A percentile compares a stretch with the other conserved stretches of the same genome.
These are phyloP conservation scores for Drosophila sechellia DNA, from an alignment of 1,140 invertebrate genomes.

Conservation along the genomic window DNA sequence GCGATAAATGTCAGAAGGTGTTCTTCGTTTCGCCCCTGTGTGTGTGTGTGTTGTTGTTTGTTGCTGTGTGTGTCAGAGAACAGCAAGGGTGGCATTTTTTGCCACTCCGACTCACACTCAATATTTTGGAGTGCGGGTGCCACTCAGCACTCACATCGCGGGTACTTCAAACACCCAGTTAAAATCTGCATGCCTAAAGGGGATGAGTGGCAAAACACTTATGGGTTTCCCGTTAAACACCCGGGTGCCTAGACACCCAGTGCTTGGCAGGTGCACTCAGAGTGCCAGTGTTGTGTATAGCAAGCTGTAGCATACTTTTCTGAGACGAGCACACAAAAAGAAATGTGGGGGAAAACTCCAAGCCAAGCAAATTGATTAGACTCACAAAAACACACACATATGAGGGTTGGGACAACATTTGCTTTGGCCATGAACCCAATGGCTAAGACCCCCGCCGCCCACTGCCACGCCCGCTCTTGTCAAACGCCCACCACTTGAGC, in stretches of 20 bases:
- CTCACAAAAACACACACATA: conserved; percentile 21
- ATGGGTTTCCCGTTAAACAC: too few relatives aligned
- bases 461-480: neutral
- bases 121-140: too few relatives aligned
- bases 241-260: too few relatives aligned
- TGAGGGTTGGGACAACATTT: conserved; percentile 26
- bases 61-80: too few relatives aligned
- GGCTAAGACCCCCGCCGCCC: conserved; percentile 4
- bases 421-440: conserved; percentile 33
- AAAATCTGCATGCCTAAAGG: too few relatives aligned
- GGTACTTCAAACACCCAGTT: too few relatives aligned
- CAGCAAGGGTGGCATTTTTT: too few relatives aligned
- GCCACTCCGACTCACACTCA: too few relatives aligned
- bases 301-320: conserved; percentile 57
- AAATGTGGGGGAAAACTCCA: conserved; percentile 20
- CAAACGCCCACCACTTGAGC: conserved; percentile 57
- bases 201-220: too few relatives aligned
- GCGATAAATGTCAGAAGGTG: conserved; percentile 76
- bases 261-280: too few relatives aligned
- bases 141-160: too few relatives aligned
- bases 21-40: conserved; percentile 22
- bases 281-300: neutral
- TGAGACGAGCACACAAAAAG: conserved; percentile 6
- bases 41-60: too few relatives aligned
- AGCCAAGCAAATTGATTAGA: conserved; percentile 72